Percentiles rank a stretch among this genome's conserved stretches.
phyloP scores from a whole-genome alignment of 2,113 vertebrate species.

The Tychaedon coryphoeus region DNA sequence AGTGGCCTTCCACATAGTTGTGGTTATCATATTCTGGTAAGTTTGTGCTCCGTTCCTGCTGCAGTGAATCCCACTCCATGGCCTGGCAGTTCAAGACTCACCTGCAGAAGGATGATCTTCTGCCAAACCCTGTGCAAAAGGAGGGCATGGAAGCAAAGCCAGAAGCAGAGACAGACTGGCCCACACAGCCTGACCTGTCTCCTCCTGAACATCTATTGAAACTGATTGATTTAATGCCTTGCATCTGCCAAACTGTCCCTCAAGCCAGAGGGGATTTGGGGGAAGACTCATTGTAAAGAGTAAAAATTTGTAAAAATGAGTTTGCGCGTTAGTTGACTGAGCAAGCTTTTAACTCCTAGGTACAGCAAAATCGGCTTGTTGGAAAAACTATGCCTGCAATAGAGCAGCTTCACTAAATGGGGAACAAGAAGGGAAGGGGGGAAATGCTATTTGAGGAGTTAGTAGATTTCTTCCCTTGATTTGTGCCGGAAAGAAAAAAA shows the following conservation, averaged over 20 bases:
- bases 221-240: constrained; percentile 83
- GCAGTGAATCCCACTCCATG: neutral
- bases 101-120: neutral
- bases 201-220: constrained; percentile 67
- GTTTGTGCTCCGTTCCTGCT: neutral
- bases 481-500: constrained; percentile 62
- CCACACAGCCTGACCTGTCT: constrained; percentile 58
- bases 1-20: neutral
- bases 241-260: constrained; percentile 83
- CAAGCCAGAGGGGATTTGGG: constrained; percentile 78
- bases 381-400: constrained; percentile 21
- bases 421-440: neutral
- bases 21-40: neutral
- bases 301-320: constrained; percentile 64
- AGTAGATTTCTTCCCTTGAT: constrained; percentile 63
- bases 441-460: constrained; percentile 26
- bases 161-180: neutral
- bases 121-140: neutral
- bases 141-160: neutral
- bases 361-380: constrained; percentile 31
- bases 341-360: constrained; percentile 66
- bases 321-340: constrained; percentile 56
- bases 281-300: too few relatives aligned
- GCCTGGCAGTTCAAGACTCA: neutral
- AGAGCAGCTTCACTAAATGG: constrained; percentile 30